These are phyloP conservation scores for Paramuricea clavata DNA, from an alignment of 92 coral and sea anemone species.

Conservation along the genomic window DNA sequence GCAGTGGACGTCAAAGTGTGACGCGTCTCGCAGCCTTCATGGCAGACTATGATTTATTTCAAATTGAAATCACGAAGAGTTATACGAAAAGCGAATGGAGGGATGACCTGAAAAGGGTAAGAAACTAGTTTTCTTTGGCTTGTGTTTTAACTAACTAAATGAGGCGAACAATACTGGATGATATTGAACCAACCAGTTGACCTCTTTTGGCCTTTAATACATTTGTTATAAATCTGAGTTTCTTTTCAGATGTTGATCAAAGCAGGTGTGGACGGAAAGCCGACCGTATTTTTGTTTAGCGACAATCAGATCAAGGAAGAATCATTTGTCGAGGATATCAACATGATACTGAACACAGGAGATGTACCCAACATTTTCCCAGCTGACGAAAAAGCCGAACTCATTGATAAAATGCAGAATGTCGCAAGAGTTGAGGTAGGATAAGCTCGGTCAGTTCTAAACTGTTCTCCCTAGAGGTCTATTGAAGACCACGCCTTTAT, in stretches of 20 bases:
- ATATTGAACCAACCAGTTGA: too few relatives aligned
- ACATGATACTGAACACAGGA: conserved; percentile 97
- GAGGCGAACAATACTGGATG: too few relatives aligned
- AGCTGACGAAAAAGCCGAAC: conserved; percentile 98
- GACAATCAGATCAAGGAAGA: conserved; percentile 98
- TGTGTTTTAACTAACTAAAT: too few relatives aligned
- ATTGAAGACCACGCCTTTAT: too few relatives aligned
- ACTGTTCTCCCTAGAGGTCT: neutral
- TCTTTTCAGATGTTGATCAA: conserved; percentile 84
- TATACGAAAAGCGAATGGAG: conserved; percentile 99
- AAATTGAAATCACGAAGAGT: conserved; percentile 93
- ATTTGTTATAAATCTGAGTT: neutral
- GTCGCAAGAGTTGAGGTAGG: conserved; percentile 99
- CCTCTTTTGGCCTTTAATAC: too few relatives aligned
- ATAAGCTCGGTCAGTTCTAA: conserved; percentile 8
- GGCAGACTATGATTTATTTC: conserved; percentile 99
- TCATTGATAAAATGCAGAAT: conserved; percentile 98
- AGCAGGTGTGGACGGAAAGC: conserved; percentile 97
- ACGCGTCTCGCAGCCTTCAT: conserved; percentile 95
- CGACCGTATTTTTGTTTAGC: conserved; percentile 94
- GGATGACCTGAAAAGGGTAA: conserved; percentile 93
- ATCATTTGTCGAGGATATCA: conserved; percentile 96
- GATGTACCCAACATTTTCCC: conserved; percentile 97
- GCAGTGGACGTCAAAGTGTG: conserved; percentile 98
- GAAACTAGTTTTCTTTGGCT: neutral